phyloP scores from a whole-genome alignment of 1,140 invertebrate species.

The Drosophila orena region DNA sequence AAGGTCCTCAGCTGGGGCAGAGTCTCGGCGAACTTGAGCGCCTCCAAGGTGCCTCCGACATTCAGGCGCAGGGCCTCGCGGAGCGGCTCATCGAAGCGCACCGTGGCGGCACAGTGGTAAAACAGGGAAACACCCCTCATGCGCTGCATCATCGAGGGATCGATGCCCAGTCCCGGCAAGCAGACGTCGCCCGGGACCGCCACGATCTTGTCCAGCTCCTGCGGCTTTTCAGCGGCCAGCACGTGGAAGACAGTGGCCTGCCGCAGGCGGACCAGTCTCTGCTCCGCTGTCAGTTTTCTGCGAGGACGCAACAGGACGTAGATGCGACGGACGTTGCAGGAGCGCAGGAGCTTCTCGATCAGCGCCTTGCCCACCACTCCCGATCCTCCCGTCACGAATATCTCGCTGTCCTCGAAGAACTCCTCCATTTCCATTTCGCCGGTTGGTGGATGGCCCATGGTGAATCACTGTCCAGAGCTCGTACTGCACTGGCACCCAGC shows the following conservation, averaged over 20 bases:
- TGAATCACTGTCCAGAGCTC: neutral
- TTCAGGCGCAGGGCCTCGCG: slow-evolving; percentile 89
- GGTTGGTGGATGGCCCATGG: neutral
- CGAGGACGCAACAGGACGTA: slow-evolving; percentile 89
- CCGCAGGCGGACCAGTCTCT: slow-evolving; percentile 55
- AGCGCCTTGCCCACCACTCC: slow-evolving; percentile 90
- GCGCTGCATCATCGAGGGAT: slow-evolving; percentile 19
- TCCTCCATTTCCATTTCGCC: slow-evolving; percentile 79
- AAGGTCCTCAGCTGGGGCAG: slow-evolving; percentile 90
- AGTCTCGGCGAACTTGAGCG: slow-evolving; percentile 88
- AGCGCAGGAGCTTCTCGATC: slow-evolving; percentile 90
- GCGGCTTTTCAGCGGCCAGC: slow-evolving; percentile 27
- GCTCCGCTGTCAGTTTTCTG: slow-evolving; percentile 49
- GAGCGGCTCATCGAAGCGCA: slow-evolving; percentile 91
- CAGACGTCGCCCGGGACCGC: slow-evolving; percentile 84
- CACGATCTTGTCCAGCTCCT: slow-evolving; percentile 72
- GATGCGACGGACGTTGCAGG: slow-evolving; percentile 88
- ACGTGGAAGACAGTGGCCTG: slow-evolving; percentile 87
- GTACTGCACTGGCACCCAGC: neutral
- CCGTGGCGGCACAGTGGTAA: slow-evolving; percentile 97
- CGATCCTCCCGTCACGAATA: slow-evolving; percentile 91
- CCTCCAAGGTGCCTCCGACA: slow-evolving; percentile 88
- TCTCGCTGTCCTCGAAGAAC: slow-evolving; percentile 86
- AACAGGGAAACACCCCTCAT: slow-evolving; percentile 91
- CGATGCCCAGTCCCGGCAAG: slow-evolving; percentile 52